Base-by-base conservation (phyloP, 2,888 invertebrate genomes). In the Pyrocoelia pectoralis region DNA sequence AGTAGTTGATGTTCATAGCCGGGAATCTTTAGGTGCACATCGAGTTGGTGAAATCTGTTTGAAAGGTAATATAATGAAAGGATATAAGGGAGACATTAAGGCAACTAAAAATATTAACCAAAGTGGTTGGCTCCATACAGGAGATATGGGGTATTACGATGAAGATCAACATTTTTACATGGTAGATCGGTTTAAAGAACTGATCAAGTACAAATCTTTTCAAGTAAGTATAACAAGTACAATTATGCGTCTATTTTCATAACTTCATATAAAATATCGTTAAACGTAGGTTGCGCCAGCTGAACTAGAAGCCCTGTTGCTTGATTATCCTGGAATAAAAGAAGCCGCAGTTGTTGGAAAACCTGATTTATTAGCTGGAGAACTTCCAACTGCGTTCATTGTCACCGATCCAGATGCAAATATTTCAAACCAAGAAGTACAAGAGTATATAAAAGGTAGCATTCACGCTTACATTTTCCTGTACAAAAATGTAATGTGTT, bases 171-270 rank as follows among this genome's bases (percentile, higher is more conserved):
- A 85, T 78, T 91, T 94, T 79, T 94, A 86, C 74, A 88, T 95
- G 67, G 91, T 94, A 0, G 95, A 94, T 78, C 83, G 96, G 65
- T 82, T 94, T 14, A 96, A 96, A 78, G 95, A 95, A 77, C 86
- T 96, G 19, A 95, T 96, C 74, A 96, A 96, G 79, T 94, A 93
- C 75, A 95, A 95, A 79, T 94, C 90, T 40, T 91, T 88, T 74
- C 90, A 93, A 86, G 92, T 93, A 43, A 28, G 48, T 49, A 29
- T n/a, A n/a, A n/a, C n/a, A n/a, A 19, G 6, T 12, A n/a, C n/a
- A n/a, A n/a, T n/a, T n/a, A n/a, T n/a, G n/a, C n/a, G n/a, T 24
- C 24, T 3, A 24, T 24, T 6, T 3, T 24, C 24, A 24, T 24
- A 24, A n/a, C n/a, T n/a, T n/a, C n/a, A 24, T 24, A 24, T 24